phyloP scores from a whole-genome alignment of 2,888 invertebrate species.

The Xanthia togata region DNA sequence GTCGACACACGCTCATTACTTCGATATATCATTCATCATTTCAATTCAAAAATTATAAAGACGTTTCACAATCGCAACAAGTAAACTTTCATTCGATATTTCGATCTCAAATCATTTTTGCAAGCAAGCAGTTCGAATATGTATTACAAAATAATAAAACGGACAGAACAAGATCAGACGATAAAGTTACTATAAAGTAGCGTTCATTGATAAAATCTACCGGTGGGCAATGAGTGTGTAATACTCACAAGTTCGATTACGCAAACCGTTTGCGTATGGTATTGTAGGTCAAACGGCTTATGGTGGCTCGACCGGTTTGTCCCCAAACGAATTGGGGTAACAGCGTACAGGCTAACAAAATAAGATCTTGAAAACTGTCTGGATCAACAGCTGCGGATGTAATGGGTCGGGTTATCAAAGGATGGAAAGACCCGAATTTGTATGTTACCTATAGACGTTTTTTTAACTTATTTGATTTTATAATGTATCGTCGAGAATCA shows the following conservation, averaged over 20 bases:
- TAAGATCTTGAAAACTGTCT: conserved; percentile 44
- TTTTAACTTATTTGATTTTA: not conserved
- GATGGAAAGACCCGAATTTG: not conserved
- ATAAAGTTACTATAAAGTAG: conserved; percentile 38
- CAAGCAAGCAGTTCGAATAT: conserved; percentile 6
- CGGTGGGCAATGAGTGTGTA: conserved; percentile 62
- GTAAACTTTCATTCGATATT: conserved; percentile 11
- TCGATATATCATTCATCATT: conserved; percentile 8
- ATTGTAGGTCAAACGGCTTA: conserved; percentile 83
- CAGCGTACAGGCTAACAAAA: conserved; percentile 48
- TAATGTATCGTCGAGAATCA: not conserved
- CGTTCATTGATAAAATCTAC: conserved; percentile 75
- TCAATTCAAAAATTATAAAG: not conserved
- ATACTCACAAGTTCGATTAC: conserved; percentile 67
- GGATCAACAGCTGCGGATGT: conserved; percentile 8
- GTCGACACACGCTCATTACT: not conserved
- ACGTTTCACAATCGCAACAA: conserved; percentile 28
- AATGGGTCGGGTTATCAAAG: conserved; percentile 7
- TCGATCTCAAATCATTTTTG: conserved; percentile 17
- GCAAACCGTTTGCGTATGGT: conserved; percentile 74
- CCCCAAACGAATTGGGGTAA: conserved; percentile 48
- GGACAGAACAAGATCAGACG: conserved; percentile 32
- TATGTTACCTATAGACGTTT: too few relatives aligned
- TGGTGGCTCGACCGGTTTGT: conserved; percentile 77
- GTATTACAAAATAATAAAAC: conserved; percentile 48